Percentiles rank a stretch among this genome's conserved stretches.
These are phyloP conservation scores for Drosophila lacteicornis DNA, from an alignment of 1,140 invertebrate genomes.

Conservation along the genomic window DNA sequence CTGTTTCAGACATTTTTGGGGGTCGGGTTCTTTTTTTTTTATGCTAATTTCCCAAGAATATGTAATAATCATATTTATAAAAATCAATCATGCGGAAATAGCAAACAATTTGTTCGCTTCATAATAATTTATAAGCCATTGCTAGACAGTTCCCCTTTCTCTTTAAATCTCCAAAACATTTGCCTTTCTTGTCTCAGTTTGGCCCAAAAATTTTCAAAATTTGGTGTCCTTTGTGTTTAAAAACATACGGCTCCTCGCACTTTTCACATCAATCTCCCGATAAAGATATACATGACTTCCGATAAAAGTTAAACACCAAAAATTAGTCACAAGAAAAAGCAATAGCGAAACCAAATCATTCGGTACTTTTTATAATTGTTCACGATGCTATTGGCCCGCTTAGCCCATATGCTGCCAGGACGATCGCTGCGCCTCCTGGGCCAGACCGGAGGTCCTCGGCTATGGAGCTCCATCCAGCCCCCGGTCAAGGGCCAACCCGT, in stretches of 20 bases:
- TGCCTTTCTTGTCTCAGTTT: neutral
- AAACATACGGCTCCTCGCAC: neutral
- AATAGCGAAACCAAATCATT: neutral
- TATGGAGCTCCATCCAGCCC: constrained; percentile 40
- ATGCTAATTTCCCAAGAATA: too few species aligned
- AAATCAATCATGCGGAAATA: too few species aligned
- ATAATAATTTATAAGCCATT: neutral
- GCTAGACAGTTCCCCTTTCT: neutral
- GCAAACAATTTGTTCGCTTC: neutral
- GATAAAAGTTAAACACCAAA: neutral
- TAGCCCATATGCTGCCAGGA: constrained; percentile 32
- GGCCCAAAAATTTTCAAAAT: constrained; percentile 18
- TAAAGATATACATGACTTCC: neutral
- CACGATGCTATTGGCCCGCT: constrained; percentile 59
- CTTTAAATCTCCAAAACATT: neutral
- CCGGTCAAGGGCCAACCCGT: neutral
- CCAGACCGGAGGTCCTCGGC: constrained; percentile 8
- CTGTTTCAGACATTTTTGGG: too few species aligned
- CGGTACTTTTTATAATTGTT: neutral
- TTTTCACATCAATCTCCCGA: neutral
- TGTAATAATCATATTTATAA: too few species aligned
- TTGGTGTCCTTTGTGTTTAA: constrained; percentile 6
- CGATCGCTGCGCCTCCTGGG: constrained; percentile 40
- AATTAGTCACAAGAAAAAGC: neutral
- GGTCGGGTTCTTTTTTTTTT: too few species aligned